Evolutionary conservation across 2,797 vertebrate genomes (phyloP).

Genomic region (Neomorphus geoffroyi): DNA sequence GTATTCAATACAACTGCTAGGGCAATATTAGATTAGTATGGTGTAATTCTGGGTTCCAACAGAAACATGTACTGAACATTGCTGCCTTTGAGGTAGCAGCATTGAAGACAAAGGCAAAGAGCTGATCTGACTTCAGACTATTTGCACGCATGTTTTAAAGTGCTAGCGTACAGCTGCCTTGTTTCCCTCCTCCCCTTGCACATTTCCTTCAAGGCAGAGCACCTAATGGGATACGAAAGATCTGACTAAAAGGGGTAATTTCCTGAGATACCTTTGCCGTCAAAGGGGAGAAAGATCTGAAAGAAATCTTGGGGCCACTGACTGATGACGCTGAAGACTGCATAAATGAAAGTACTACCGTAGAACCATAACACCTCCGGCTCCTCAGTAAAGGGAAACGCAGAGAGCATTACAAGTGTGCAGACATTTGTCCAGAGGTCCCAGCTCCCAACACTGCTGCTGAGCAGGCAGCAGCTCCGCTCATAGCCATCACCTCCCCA

Average conservation of each 20-base stretch:
- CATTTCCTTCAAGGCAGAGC: not conserved
- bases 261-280: not conserved
- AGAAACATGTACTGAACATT: not conserved
- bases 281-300: not conserved
- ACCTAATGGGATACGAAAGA: not conserved
- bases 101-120: not conserved
- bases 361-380: not conserved
- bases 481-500: not conserved
- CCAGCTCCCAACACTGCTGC: not conserved
- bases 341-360: not conserved
- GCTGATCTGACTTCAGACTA: not conserved
- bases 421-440: not conserved
- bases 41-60: not conserved
- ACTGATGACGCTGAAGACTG: not conserved
- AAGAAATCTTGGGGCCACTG: not conserved
- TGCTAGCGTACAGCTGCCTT: not conserved
- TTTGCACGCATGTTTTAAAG: not conserved
- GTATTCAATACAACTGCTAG: not conserved
- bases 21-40: not conserved
- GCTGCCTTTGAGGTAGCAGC: not conserved
- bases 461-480: not conserved
- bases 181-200: not conserved
- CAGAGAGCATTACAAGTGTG: fast-evolving
- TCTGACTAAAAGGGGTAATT: not conserved
- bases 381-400: not conserved